A percentile compares a stretch with the other conserved stretches of the same genome.
These are phyloP conservation scores for Cynaeus angustus DNA, from an alignment of 2,888 invertebrate genomes.

Conservation along the genomic window DNA sequence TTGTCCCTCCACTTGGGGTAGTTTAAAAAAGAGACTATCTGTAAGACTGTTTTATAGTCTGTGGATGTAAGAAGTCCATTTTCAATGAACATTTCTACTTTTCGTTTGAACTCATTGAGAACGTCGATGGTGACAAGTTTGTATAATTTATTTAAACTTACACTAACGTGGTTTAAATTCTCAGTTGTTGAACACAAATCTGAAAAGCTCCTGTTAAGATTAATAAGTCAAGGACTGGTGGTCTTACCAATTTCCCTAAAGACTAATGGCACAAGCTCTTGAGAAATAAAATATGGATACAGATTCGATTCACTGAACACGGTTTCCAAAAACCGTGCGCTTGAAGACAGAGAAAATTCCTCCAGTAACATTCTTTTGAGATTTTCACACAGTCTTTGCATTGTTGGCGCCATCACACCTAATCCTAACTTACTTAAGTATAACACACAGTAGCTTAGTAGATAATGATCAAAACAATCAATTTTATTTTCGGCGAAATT, in stretches of 20 bases:
- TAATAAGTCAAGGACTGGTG: not conserved
- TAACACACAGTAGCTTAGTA: slow-evolving; percentile 70
- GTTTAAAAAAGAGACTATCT: slow-evolving; percentile 70
- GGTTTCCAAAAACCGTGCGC: slow-evolving; percentile 70
- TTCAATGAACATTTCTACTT: slow-evolving; percentile 66
- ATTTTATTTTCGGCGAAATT: slow-evolving; percentile 62
- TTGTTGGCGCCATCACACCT: slow-evolving; percentile 61
- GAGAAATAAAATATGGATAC: slow-evolving; percentile 68
- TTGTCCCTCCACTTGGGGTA: slow-evolving; percentile 71
- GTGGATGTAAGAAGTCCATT: slow-evolving; percentile 60
- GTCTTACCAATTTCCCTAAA: slow-evolving; percentile 66
- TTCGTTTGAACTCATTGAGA: slow-evolving; percentile 67
- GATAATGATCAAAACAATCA: slow-evolving; percentile 66
- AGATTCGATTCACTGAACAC: slow-evolving; percentile 69
- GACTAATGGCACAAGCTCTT: slow-evolving; percentile 69
- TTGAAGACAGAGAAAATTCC: slow-evolving; percentile 55
- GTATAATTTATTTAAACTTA: slow-evolving; percentile 71
- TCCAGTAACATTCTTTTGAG: slow-evolving; percentile 62
- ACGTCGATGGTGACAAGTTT: slow-evolving; percentile 67
- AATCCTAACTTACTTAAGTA: slow-evolving; percentile 73
- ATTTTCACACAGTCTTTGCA: slow-evolving; percentile 67
- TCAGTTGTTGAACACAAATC: slow-evolving; percentile 59
- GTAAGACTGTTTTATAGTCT: slow-evolving; percentile 62
- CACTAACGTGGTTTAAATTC: slow-evolving; percentile 71
- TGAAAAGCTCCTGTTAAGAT: slow-evolving; percentile 4